A percentile compares a stretch with the other conserved stretches of the same genome.
Conservation (phyloP, 2,113 vertebrate species). For the Chauna torquata region DNA sequence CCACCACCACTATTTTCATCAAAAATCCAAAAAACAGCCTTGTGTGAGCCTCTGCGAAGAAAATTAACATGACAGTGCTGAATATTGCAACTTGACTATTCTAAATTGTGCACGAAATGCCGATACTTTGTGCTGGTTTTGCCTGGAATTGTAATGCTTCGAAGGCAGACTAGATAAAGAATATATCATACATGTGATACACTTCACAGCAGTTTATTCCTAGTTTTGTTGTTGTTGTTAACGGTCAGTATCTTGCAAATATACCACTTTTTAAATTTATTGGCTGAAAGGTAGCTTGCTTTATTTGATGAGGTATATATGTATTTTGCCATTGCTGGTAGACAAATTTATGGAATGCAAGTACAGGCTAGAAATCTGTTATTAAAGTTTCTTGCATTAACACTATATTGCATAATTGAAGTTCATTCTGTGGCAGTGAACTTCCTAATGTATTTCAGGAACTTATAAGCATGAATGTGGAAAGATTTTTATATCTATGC, state of each 20-base stretch:
- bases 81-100: neutral
- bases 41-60: too few relatives aligned
- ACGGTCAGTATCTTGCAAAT: neutral
- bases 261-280: neutral
- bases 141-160: neutral
- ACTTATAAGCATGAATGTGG: neutral
- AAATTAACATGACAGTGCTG: too few relatives aligned
- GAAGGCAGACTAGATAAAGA: neutral
- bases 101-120: neutral
- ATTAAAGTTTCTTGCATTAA: neutral
- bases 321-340: neutral
- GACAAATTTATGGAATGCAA: neutral
- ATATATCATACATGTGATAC: neutral
- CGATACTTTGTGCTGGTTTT: neutral
- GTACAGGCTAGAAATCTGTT: neutral
- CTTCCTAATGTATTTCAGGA: neutral
- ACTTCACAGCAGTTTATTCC: neutral
- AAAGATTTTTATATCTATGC: neutral
- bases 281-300: neutral
- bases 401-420: neutral
- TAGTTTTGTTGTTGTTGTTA: neutral
- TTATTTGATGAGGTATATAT: neutral
- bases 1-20: too few relatives aligned
- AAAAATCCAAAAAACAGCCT: too few relatives aligned
- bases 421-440: neutral